These are phyloP conservation scores for Ditylenchus weischeri DNA, from an alignment of 2,888 invertebrate species.

Conservation along the genomic window DNA sequence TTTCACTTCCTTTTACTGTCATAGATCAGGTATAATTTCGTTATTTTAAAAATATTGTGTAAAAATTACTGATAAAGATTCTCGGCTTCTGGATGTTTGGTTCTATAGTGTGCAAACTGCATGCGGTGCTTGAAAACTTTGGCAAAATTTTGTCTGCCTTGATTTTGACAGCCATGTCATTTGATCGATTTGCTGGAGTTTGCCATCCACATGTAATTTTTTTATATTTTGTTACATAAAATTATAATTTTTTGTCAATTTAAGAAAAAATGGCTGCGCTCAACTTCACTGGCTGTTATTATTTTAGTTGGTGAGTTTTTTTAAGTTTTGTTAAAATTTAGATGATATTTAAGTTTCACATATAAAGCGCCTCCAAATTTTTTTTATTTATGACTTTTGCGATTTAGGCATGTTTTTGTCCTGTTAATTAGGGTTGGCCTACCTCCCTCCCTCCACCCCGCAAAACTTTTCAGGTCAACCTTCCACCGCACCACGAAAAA, in stretches of 20 bases:
- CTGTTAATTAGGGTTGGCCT: too few relatives aligned
- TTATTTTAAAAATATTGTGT: background rate
- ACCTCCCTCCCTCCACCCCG: too few relatives aligned
- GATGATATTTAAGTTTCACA: too few relatives aligned
- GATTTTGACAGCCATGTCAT: slow-evolving; percentile 52
- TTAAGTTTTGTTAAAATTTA: too few relatives aligned
- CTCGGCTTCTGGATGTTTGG: slow-evolving; percentile 59
- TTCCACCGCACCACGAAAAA: too few relatives aligned
- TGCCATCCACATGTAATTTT: slow-evolving; percentile 46
- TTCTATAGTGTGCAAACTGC: slow-evolving; percentile 52
- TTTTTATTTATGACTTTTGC: too few relatives aligned
- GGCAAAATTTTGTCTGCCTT: slow-evolving; percentile 55
- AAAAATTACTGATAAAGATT: slow-evolving; percentile 37
- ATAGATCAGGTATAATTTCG: slow-evolving; percentile 49
- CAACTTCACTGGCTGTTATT: slow-evolving; percentile 44
- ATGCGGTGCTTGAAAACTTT: slow-evolving; percentile 56
- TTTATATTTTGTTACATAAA: background rate
- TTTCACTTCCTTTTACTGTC: slow-evolving; percentile 53
- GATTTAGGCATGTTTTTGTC: too few relatives aligned
- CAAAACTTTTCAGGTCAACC: too few relatives aligned
- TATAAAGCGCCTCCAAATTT: too few relatives aligned
- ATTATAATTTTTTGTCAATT: too few relatives aligned
- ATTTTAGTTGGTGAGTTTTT: slow-evolving; percentile 44
- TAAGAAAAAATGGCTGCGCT: slow-evolving; percentile 42
- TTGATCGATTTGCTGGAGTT: slow-evolving; percentile 55